Conservation (phyloP, 2,888 invertebrate genomes). For the Eulithis prunata region DNA sequence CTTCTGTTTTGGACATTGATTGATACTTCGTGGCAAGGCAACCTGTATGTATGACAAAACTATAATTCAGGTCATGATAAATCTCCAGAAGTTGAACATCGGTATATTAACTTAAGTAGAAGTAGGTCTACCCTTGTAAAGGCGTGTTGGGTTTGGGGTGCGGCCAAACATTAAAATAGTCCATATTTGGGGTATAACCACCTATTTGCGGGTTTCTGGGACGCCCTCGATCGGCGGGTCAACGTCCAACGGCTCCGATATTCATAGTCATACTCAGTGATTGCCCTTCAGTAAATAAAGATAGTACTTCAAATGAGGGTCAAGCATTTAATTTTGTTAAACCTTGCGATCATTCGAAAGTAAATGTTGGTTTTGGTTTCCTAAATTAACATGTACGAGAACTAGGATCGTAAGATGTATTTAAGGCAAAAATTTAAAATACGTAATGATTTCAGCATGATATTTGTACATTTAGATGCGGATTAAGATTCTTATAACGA, state of each 20-base stretch:
- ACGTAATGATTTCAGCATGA: background rate
- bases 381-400: background rate
- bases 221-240: conserved; percentile 57
- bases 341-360: conserved; percentile 3
- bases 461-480: background rate
- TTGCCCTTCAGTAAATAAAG: conserved; percentile 38
- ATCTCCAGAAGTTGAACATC: background rate
- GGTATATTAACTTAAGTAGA: conserved; percentile 21
- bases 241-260: conserved; percentile 49
- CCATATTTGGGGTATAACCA: conserved; percentile 42
- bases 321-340: conserved; percentile 7
- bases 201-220: conserved; percentile 56
- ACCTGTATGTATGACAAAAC: background rate
- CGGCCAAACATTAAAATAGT: conserved; percentile 52
- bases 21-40: background rate
- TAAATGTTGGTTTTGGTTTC: background rate
- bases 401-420: background rate
- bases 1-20: background rate
- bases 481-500: conserved; percentile 33
- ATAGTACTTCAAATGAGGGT: conserved; percentile 12
- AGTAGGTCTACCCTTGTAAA: conserved; percentile 41
- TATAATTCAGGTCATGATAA: conserved; percentile 4
- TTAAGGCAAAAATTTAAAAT: background rate
- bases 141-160: conserved; percentile 51
- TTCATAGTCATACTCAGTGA: conserved; percentile 34